Conservation (phyloP, 2,797 vertebrate genomes). For the Capromys pilorides region DNA sequence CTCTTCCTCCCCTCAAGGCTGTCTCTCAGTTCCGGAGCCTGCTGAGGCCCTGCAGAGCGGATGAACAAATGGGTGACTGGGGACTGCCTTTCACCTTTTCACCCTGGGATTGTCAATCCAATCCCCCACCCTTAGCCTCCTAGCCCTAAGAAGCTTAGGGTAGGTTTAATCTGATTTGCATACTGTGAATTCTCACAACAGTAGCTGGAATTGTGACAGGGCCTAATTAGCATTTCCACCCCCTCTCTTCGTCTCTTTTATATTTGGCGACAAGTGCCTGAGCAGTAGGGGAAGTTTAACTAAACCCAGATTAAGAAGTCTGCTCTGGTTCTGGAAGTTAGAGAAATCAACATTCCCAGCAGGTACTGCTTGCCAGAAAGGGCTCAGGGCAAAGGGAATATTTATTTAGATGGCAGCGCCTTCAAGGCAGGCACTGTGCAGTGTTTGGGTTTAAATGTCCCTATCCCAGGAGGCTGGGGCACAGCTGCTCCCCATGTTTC, state of each 20-base stretch:
- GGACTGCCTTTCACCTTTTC: slow-evolving; percentile 80
- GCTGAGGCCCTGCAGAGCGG: background rate
- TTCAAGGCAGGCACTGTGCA: background rate
- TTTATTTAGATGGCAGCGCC: background rate
- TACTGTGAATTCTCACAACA: slow-evolving; percentile 85
- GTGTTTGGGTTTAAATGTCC: background rate
- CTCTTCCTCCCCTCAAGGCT: background rate
- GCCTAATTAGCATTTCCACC: slow-evolving; percentile 87
- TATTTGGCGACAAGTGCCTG: slow-evolving; percentile 82
- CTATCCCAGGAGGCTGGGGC: background rate
- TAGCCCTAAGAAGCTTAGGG: slow-evolving; percentile 72
- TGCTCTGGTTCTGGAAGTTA: slow-evolving; percentile 74
- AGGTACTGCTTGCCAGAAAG: background rate
- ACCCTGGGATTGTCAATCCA: slow-evolving; percentile 77
- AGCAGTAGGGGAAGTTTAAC: slow-evolving; percentile 84
- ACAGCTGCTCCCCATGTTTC: background rate
- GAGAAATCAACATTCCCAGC: slow-evolving; percentile 45
- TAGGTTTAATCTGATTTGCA: slow-evolving; percentile 85
- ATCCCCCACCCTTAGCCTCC: slow-evolving; percentile 66
- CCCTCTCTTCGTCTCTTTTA: slow-evolving; percentile 77
- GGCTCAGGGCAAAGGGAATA: background rate
- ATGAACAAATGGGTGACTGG: background rate
- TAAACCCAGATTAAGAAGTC: slow-evolving; percentile 83
- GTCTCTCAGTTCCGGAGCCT: slow-evolving; percentile 56
- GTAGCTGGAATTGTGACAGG: slow-evolving; percentile 86